Evolutionary conservation across 2,888 invertebrate species (phyloP).

Genomic region (Xylota segnis): DNA sequence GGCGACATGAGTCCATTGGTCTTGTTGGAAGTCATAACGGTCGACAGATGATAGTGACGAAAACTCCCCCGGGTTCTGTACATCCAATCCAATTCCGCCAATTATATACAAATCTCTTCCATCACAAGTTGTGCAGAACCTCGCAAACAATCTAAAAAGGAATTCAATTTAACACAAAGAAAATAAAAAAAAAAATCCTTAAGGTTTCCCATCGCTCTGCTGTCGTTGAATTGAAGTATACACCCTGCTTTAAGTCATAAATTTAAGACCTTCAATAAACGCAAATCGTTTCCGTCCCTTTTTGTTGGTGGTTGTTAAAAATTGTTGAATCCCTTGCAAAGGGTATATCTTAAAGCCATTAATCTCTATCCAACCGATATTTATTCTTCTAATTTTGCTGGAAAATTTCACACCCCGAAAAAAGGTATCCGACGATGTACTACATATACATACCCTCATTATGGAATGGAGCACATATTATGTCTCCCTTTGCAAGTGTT

Average conservation of each 20-base stretch:
- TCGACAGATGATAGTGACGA: slow-evolving; percentile 79
- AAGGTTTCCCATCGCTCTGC: not conserved
- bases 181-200: not conserved
- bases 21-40: slow-evolving; percentile 72
- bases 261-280: slow-evolving; percentile 39
- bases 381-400: slow-evolving; percentile 52
- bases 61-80: slow-evolving; percentile 61
- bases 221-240: slow-evolving; percentile 10
- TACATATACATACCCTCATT: slow-evolving; percentile 20
- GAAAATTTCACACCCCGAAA: slow-evolving; percentile 32
- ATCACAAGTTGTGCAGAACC: slow-evolving; percentile 86
- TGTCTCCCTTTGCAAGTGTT: slow-evolving; percentile 11
- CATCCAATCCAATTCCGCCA: slow-evolving; percentile 86
- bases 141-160: slow-evolving; percentile 84
- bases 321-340: slow-evolving; percentile 35
- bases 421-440: not conserved
- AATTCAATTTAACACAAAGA: not conserved
- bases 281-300: slow-evolving; percentile 39
- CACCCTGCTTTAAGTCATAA: slow-evolving; percentile 29
- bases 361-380: slow-evolving; percentile 54
- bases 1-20: slow-evolving; percentile 78
- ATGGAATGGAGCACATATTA: slow-evolving; percentile 8
- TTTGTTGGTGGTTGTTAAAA: slow-evolving; percentile 41
- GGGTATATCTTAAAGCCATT: slow-evolving; percentile 54
- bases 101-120: slow-evolving; percentile 87